Conservation (phyloP, 2,797 vertebrate genomes). For the Anas flavirostris region DNA sequence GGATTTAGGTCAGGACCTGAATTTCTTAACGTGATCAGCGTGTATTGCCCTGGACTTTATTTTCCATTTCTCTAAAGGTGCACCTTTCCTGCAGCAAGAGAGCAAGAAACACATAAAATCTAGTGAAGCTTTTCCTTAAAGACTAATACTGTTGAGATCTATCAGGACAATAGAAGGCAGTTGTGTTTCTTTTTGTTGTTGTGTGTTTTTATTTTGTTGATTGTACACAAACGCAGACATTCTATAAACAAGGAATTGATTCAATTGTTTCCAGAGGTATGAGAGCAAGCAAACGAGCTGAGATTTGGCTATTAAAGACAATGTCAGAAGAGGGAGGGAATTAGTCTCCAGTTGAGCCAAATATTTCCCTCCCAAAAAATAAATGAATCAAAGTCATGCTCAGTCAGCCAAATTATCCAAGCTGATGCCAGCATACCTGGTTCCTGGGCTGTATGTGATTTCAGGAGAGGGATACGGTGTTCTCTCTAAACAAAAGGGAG, state of each 20-base stretch:
- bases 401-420: conserved; percentile 70
- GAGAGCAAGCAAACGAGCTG: neutral
- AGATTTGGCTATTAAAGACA: conserved; percentile 49
- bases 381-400: conserved; percentile 70
- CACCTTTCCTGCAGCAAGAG: neutral
- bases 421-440: conserved; percentile 55
- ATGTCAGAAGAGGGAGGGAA: conserved; percentile 47
- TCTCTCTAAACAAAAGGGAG: neutral
- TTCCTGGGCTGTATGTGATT: conserved; percentile 41
- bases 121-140: conserved; percentile 37
- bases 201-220: conserved; percentile 47
- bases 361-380: conserved; percentile 65
- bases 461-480: neutral
- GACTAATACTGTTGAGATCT: neutral
- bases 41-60: neutral
- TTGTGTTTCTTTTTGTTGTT: too few relatives aligned
- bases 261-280: conserved; percentile 60
- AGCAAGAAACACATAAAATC: neutral
- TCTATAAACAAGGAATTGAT: conserved; percentile 58
- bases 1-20: conserved; percentile 19
- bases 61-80: neutral
- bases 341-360: conserved; percentile 69
- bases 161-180: conserved; percentile 36
- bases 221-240: conserved; percentile 25
- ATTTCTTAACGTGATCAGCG: neutral